These are phyloP conservation scores for Thecocarcelia acutangulata DNA, from an alignment of 2,888 invertebrate genomes.

Conservation along the genomic window DNA sequence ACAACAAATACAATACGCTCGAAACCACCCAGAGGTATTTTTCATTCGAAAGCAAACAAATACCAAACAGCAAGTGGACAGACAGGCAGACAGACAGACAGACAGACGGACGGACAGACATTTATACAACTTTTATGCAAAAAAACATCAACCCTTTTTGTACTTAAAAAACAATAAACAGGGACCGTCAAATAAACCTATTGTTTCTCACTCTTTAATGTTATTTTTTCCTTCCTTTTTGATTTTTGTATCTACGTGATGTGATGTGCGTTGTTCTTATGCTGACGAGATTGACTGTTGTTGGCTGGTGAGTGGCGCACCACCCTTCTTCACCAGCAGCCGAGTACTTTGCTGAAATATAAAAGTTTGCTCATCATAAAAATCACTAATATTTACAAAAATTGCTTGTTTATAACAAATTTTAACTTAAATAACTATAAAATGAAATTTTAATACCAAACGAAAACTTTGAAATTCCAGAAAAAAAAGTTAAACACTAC, in stretches of 20 bases:
- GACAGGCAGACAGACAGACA: not conserved
- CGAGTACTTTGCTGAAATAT: slow-evolving; percentile 1
- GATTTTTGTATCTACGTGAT: not conserved
- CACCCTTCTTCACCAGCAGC: slow-evolving; percentile 1
- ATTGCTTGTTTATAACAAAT: slow-evolving; percentile 61
- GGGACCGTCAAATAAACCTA: slow-evolving; percentile 16
- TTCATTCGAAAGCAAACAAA: slow-evolving; percentile 13
- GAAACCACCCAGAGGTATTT: not conserved
- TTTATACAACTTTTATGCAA: not conserved
- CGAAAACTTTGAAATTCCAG: not conserved
- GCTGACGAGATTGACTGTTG: not conserved
- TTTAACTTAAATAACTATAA: slow-evolving; percentile 16
- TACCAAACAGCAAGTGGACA: slow-evolving; percentile 17
- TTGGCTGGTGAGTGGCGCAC: not conserved
- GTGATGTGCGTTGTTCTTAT: slow-evolving; percentile 27
- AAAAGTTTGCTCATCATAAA: slow-evolving; percentile 57
- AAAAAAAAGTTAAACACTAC: not conserved
- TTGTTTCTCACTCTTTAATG: not conserved
- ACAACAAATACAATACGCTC: slow-evolving; percentile 1
- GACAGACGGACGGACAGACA: not conserved
- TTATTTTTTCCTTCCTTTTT: not conserved
- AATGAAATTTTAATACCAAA: slow-evolving; percentile 29
- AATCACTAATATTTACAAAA: slow-evolving; percentile 62
- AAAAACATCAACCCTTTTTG: slow-evolving; percentile 35
- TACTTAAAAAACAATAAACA: slow-evolving; percentile 37